Evolutionary conservation across 2,113 vertebrate genomes (phyloP), one percentile per base, ranked within the genome.

Genomic region (Capricornis sumatraensis): DNA sequence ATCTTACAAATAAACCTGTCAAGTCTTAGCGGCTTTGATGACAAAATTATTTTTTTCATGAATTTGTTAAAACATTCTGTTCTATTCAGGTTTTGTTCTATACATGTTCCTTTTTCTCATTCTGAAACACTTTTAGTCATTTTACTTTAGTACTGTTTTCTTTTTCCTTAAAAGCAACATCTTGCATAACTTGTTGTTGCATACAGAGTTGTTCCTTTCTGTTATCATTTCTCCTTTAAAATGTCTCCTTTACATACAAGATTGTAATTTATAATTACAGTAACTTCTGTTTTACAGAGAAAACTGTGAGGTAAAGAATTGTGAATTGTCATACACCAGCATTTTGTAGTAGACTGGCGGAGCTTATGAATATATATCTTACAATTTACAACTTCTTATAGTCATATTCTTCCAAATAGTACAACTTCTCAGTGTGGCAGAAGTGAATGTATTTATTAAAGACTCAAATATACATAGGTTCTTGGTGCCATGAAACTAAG

Each of bases 71-170:
- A 93, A 36, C 60, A 36, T 55, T 57, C 12, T 93, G 2, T 62
- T 79, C 47, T 60, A 28, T 71, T 95, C 55, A 94, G 30, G 25
- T 86, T 91, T 95, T 96, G 67, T 50, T 28, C 28, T 82, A 8
- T 13, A 55, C 19, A 13, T 67, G 50, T 91, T 91, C 30, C 50
- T 90, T 9, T 58, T 87, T 91, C 57, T 96, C 2, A 43, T 67
- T 93, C 45, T 67, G 30, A 17, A 96, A 55, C 30, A 95, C 19
- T 62, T 74, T 40, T 89, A 86, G 9, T 87, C 50, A 86, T 94
- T 94, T 97, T 90, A 81, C 23, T 95, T 96, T 28, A 89, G 91
- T 64, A 79, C 33, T 30, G 13, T 86, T 95, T 89, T 90, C 2
- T 86, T 95, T 96, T 89, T 76, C 53, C 28, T 87, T 81, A 67